Evolutionary conservation across 2,113 vertebrate species (phyloP), one percentile per base, ranked within the genome.

Genomic region (Oreochromis tanganicae): DNA sequence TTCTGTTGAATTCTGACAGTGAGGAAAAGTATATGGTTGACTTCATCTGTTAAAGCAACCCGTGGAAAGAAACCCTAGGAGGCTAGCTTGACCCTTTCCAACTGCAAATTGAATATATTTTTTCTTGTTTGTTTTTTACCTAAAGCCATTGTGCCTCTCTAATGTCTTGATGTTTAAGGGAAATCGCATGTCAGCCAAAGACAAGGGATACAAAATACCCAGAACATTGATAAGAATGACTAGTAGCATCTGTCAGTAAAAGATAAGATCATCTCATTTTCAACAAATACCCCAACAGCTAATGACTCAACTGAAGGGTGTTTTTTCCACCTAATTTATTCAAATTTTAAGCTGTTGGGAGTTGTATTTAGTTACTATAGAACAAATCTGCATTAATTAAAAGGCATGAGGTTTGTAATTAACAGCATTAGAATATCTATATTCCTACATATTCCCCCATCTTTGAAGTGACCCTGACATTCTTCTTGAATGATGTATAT

Each of bases 1-100:
- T 91, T 92, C 91, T 92, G 91, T 93, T 92, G 89, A 93, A 82
- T 66, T 80, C 86, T 92, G 93, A 92, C 93, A 91, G 66, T 87
- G 75, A 91, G 43, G 75, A 88, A 86, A 88, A 93, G 86, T 92
- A 94, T 91, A 92, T 92, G 90, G 91, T 85, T 55, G 63, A 85
- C 59, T 85, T 94, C 93, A 92, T 92, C 87, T 92, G 85, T 88
- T 92, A 86, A 87, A 86, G 48, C 87, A 57, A 57, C 19, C 24
- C 79, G 85, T 78, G 89, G 90, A 88, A 71, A 36, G 80, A 80
- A 88, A 91, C 89, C 92, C 92, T 94, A 27, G 66, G 85, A 94
- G 92, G 93, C 90, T 81, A 80, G 54, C 89, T 88, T 95, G 92
- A 94, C 91, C 94, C 90, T 90, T 63, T 86, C 79, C 46, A 87